These are phyloP conservation scores for Aythya baeri DNA, from an alignment of 2,113 vertebrate species.

Conservation along the genomic window DNA sequence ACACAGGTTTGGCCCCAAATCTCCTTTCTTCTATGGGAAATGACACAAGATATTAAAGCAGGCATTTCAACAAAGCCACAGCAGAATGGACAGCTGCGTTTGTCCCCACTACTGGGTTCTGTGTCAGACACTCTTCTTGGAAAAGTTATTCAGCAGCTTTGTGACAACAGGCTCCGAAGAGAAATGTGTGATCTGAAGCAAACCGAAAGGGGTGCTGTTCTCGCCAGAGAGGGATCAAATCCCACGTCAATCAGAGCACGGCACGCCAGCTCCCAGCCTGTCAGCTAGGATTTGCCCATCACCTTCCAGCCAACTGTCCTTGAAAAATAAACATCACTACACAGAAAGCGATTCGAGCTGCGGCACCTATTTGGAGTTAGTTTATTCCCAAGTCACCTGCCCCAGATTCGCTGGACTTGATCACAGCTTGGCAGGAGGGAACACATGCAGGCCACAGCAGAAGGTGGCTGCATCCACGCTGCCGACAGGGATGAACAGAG, in stretches of 20 bases:
- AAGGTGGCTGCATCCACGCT: neutral
- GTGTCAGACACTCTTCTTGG: constrained; percentile 1
- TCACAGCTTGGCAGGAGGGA: neutral
- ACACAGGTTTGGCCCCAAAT: neutral
- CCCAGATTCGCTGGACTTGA: neutral
- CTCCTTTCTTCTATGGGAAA: neutral
- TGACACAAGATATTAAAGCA: neutral
- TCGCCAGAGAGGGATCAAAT: constrained; percentile 51
- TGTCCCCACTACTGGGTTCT: neutral
- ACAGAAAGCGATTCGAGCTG: neutral
- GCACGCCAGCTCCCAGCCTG: constrained; percentile 44
- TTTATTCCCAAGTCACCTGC: neutral
- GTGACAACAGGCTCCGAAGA: neutral
- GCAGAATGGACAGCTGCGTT: neutral
- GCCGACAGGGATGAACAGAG: neutral
- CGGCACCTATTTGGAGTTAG: neutral
- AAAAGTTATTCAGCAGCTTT: constrained; percentile 62
- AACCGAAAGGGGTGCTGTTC: constrained; percentile 36
- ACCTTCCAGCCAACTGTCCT: constrained; percentile 1
- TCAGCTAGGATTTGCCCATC: constrained; percentile 4
- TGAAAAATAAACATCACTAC: constrained; percentile 31
- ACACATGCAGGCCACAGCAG: neutral
- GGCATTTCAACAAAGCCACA: neutral
- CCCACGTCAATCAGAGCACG: constrained; percentile 12
- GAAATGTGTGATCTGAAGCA: constrained; percentile 53